Conservation (phyloP, 2,888 invertebrate species). For the Synergus laeviventris region DNA sequence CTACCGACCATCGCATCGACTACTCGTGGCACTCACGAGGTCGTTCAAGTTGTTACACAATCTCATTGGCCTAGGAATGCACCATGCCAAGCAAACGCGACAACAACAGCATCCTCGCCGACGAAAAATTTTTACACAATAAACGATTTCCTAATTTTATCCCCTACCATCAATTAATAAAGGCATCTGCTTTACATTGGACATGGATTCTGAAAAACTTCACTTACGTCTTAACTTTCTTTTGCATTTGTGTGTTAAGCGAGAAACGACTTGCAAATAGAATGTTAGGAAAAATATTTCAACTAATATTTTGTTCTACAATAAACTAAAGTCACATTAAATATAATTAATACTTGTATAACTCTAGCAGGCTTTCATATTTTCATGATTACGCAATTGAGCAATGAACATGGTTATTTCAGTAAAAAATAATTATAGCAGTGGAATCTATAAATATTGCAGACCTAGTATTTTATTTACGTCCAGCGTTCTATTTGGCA, state of each 20-base stretch:
- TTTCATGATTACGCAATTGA: not conserved
- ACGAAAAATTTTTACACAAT: not conserved
- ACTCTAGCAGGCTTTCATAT: not conserved
- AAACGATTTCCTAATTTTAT: slow-evolving; percentile 7
- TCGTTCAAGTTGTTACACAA: slow-evolving; percentile 32
- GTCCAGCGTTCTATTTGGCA: slow-evolving; percentile 33
- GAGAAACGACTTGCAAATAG: not conserved
- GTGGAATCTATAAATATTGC: slow-evolving; percentile 24
- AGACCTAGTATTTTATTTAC: slow-evolving; percentile 18
- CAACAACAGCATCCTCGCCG: slow-evolving; percentile 18
- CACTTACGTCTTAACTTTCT: too few relatives aligned
- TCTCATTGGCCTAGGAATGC: slow-evolving; percentile 39
- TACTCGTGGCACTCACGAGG: slow-evolving; percentile 29
- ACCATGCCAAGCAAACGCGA: slow-evolving; percentile 27
- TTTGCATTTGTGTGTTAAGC: too few relatives aligned
- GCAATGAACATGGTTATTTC: not conserved
- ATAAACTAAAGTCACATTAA: not conserved
- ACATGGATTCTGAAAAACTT: not conserved
- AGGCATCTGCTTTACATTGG: not conserved
- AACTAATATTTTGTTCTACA: not conserved
- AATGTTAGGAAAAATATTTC: not conserved
- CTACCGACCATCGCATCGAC: not conserved
- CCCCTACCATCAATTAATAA: not conserved
- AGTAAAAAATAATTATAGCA: slow-evolving; percentile 25
- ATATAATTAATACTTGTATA: not conserved